These are phyloP conservation scores for Embiotoca jacksoni DNA, from an alignment of 2,113 vertebrate species.

Conservation along the genomic window DNA sequence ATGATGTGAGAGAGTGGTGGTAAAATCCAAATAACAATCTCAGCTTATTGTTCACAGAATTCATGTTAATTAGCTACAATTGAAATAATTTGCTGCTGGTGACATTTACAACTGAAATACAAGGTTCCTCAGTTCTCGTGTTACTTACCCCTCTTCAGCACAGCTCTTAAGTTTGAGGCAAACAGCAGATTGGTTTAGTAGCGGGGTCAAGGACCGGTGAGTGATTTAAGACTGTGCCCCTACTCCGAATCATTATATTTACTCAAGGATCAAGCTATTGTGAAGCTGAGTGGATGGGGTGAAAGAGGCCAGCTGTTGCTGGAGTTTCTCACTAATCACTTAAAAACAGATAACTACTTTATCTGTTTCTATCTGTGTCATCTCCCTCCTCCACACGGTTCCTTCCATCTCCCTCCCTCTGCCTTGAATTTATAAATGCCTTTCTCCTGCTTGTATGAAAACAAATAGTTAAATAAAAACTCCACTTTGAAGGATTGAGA, in stretches of 20 bases:
- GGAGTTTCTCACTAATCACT: conserved; percentile 11
- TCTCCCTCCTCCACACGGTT: conserved; percentile 15
- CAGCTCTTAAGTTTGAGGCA: conserved; percentile 7
- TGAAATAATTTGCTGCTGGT: not conserved
- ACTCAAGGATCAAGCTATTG: conserved; percentile 49
- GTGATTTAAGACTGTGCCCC: conserved; percentile 48
- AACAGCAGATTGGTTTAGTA: conserved; percentile 13
- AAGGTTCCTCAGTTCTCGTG: not conserved
- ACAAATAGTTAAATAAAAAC: conserved; percentile 5
- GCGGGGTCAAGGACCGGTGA: conserved; percentile 45
- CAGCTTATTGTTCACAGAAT: not conserved
- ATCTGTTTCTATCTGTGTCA: conserved; percentile 34
- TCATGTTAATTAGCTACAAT: not conserved
- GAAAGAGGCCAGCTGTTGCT: conserved; percentile 56
- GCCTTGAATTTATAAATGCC: not conserved
- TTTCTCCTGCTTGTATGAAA: too few species aligned
- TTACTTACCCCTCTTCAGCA: conserved; percentile 3
- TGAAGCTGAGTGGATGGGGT: conserved; percentile 26
- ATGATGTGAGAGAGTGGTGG: not conserved
- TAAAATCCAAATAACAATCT: not conserved
- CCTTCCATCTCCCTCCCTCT: not conserved
- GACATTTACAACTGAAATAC: not conserved
- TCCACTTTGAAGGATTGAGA: conserved; percentile 12
- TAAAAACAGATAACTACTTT: not conserved
- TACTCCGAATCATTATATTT: conserved; percentile 52